These are phyloP conservation scores for Antigone vipio DNA, from an alignment of 2,113 vertebrate species.

Conservation along the genomic window DNA sequence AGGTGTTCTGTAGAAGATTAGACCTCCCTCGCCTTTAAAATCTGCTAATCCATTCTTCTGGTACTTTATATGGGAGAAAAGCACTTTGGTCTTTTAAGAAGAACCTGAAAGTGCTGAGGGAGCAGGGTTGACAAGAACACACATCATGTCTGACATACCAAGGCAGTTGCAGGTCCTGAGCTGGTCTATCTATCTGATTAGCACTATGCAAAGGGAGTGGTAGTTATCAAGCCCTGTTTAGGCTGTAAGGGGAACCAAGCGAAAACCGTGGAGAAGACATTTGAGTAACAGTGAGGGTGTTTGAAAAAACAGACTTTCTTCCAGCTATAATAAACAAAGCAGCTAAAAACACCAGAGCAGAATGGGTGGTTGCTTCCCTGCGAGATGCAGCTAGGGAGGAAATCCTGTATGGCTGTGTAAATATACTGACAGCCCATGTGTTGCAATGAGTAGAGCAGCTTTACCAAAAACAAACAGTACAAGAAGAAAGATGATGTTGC, in stretches of 20 bases:
- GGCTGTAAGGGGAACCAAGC: neutral
- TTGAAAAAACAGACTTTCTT: neutral
- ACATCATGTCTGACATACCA: neutral
- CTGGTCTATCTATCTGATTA: neutral
- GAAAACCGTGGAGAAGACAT: neutral
- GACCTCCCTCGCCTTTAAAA: neutral
- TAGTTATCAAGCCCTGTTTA: neutral
- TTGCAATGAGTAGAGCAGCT: neutral
- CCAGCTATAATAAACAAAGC: neutral
- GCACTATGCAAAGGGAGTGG: neutral
- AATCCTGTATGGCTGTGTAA: neutral
- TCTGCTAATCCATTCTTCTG: neutral
- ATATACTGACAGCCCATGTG: neutral
- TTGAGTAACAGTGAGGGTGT: neutral
- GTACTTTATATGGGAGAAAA: neutral
- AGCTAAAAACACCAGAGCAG: neutral
- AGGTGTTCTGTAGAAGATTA: neutral
- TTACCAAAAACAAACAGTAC: neutral
- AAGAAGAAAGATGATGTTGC: neutral
- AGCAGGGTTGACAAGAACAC: neutral
- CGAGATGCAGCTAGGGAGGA: neutral
- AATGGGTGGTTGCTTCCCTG: neutral
- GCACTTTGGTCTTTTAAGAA: neutral
- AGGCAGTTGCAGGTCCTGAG: neutral
- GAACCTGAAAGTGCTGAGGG: neutral